Percentiles rank a stretch among this genome's conserved stretches.
phyloP scores from a whole-genome alignment of 35 echinoderm and acorn worm genomes.

The Ophioderma brevispina region DNA sequence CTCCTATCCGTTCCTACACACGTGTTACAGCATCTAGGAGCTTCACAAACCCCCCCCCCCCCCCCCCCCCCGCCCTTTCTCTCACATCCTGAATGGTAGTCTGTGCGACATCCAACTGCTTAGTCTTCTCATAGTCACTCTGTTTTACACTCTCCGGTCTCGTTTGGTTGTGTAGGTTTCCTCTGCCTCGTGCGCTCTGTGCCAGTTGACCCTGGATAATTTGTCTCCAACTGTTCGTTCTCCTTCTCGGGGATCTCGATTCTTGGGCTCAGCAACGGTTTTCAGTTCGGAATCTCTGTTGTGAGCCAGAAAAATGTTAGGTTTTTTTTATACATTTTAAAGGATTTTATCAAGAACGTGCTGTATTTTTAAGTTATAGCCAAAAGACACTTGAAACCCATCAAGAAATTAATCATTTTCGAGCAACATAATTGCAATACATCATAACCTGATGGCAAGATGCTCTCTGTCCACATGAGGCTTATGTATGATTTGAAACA shows the following conservation, averaged over 20 bases:
- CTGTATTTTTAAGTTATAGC: too few species aligned
- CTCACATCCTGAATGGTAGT: slow-evolving; percentile 83
- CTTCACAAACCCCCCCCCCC: too few species aligned
- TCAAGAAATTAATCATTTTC: too few species aligned
- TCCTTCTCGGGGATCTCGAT: slow-evolving; percentile 91
- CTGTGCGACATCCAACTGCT: slow-evolving; percentile 78
- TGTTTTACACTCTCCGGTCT: slow-evolving; percentile 47
- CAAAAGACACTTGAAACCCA: too few species aligned
- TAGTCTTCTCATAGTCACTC: slow-evolving; percentile 42
- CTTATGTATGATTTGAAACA: too few species aligned
- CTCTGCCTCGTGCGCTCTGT: slow-evolving; percentile 85
- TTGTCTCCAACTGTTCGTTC: slow-evolving; percentile 82
- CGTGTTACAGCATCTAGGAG: too few species aligned
- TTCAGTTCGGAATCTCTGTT: slow-evolving; percentile 94
- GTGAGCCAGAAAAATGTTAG: background rate
- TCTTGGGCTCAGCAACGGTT: slow-evolving; percentile 78
- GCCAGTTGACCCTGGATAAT: slow-evolving; percentile 91
- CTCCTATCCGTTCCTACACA: too few species aligned
- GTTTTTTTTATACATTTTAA: too few species aligned
- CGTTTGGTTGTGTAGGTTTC: slow-evolving; percentile 69
- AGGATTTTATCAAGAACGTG: too few species aligned
- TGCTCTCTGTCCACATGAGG: too few species aligned
- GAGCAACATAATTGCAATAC: too few species aligned
- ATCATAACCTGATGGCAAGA: too few species aligned
- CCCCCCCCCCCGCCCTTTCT: slow-evolving; percentile 91